Evolutionary conservation across 2,797 vertebrate species (phyloP), one percentile per base, ranked within the genome.

Genomic region (Acanthiza pusilla): DNA sequence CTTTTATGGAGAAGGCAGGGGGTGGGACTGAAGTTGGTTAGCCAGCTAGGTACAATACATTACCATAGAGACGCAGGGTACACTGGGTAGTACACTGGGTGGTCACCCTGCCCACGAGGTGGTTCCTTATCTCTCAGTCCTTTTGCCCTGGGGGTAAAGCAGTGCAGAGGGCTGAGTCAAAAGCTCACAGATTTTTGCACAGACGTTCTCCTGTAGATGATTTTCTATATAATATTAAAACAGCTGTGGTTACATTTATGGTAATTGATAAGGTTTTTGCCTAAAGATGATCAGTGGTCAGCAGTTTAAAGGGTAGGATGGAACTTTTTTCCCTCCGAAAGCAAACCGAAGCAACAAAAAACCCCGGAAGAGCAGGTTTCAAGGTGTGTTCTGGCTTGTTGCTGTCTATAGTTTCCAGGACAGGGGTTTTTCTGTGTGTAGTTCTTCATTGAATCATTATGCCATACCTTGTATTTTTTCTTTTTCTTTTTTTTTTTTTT

Each of bases 151-250:
- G 10, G 36, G 36, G 8, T 36, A 10, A 8, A 10, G 36, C 36
- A 36, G 8, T 36, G 36, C 36, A 36, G 36, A 36, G 36, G 36
- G 36, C 36, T 36, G 36, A 36, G 36, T 8, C 36, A 36, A 36
- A 36, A 10, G 8, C 36, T 36, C 36, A 36, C 36, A 36, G 36
- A 8, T 36, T 10, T 36, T 10, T 10, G 10, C 36, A 26, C 21
- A 88, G 53, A 58, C 65, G 72, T 84, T 89, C 91, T 91, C 80
- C 66, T 55, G 61, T 60, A 50, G 40, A 38, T 86, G 7, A 88
- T 93, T 96, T 96, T 85, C 76, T 93, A 58, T 73, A 54, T 94
- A 95, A 87, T 95, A 93, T 86, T 91, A 91, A 96, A 96, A 96
- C 51, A 66, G 71, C 57, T 87, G 63, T 83, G 89, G 94, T 96